Evolutionary conservation across 2,113 vertebrate species (phyloP), one percentile per base, ranked within the genome.

Genomic region (Megalops atlanticus): DNA sequence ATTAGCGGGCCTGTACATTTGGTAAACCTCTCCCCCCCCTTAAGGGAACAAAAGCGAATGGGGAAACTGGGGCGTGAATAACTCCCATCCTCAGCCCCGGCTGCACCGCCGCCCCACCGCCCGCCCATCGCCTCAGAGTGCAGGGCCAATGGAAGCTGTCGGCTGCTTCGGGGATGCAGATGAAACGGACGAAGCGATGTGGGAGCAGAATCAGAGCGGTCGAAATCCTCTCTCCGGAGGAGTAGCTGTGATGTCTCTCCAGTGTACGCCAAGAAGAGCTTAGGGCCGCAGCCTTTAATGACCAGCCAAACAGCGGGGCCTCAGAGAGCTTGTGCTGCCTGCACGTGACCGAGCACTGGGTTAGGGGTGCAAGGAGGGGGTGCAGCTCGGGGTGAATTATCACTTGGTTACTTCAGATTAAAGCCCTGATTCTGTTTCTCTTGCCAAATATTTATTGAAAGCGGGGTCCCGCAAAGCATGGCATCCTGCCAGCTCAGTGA

Each of bases 31-130:
- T 15, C 35, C 3, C 2, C 36, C 35, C 27, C 36, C 36, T 71
- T n/a, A 71, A 18, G 69, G 18, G 18, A 38, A 71, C 69, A 12
- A 49, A 76, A 43, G 41, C 72, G 41, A 74, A 77, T 68, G 54
- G 77, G 49, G 24, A 68, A 69, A 78, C 77, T 78, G 77, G 77
- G 36, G 77, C 77, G 64, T 68, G n/a, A 78, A 38, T 78, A 68
- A 78, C 27, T 14, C 12, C 10, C n/a, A 12, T 16, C 16, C 45
- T 49, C 8, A 8, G 12, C 3, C 69, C 14, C 36, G 8, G 12
- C 27, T 27, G 31, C 12, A 27, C 14, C 15, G 69, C 69, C 2
- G 35, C n/a, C 2, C 18, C n/a, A n/a, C n/a, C 58, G 8, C 24
- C 58, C 58, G 8, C 31, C n/a, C 49, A n/a, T n/a, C 3, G n/a